Evolutionary conservation across 2,113 vertebrate genomes (phyloP).

Genomic region (Gadus chalcogrammus): DNA sequence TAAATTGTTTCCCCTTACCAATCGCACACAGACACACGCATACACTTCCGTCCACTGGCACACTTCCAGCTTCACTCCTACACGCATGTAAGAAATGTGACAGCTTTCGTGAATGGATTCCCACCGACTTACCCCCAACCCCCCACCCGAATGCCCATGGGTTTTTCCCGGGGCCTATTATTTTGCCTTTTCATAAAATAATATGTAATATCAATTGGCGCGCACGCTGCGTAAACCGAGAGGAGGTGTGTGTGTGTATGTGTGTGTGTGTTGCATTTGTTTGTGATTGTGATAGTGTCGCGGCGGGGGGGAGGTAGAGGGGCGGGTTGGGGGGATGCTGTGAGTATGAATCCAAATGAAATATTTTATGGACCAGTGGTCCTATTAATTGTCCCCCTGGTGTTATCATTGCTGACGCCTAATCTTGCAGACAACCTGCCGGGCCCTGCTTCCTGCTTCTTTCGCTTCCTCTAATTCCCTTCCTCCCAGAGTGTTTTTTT

Average conservation of each 20-base stretch:
- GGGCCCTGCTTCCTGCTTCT: constrained; percentile 56
- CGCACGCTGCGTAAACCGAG: background rate
- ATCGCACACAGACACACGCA: constrained; percentile 5
- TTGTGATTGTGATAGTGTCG: constrained; percentile 19
- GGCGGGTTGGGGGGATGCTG: background rate
- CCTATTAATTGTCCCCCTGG: constrained; percentile 88
- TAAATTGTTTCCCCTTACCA: background rate
- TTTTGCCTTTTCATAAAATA: constrained; percentile 14
- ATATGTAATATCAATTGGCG: constrained; percentile 45
- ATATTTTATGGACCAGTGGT: constrained; percentile 88
- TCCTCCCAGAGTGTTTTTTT: background rate
- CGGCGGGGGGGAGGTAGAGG: no score
- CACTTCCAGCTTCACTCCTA: no score
- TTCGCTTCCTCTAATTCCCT: constrained; percentile 32
- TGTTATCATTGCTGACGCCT: constrained; percentile 80
- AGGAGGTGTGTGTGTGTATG: constrained; percentile 20
- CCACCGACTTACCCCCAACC: background rate
- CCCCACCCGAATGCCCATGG: background rate
- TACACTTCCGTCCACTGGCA: background rate
- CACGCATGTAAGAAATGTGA: constrained; percentile 14
- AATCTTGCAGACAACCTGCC: constrained; percentile 79
- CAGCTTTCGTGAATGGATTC: constrained; percentile 5
- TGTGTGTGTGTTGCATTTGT: constrained; percentile 48
- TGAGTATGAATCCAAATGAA: constrained; percentile 78
- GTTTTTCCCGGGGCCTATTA: constrained; percentile 32